These are phyloP conservation scores for Elephas maximus DNA, from an alignment of 2,113 vertebrate species.

Conservation along the genomic window DNA sequence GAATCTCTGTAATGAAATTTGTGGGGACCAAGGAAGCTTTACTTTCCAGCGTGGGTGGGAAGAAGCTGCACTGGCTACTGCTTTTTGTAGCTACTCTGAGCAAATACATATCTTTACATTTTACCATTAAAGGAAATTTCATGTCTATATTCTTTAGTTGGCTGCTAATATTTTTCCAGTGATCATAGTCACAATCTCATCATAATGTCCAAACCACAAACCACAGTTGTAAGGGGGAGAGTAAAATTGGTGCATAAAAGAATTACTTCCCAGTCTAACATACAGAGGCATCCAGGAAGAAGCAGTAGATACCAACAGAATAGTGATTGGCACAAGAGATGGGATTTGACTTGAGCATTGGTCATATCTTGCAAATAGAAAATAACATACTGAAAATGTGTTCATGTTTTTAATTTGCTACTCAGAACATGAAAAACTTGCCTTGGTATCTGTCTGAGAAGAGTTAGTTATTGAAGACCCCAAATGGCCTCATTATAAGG, in stretches of 20 bases:
- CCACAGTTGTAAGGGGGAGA: background rate
- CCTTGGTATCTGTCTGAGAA: background rate
- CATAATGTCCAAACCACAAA: background rate
- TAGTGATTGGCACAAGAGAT: background rate
- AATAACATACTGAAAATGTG: background rate
- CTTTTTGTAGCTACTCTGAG: background rate
- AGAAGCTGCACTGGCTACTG: background rate
- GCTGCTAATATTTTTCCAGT: background rate
- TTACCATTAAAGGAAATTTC: background rate
- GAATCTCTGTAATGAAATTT: background rate
- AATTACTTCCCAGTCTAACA: background rate
- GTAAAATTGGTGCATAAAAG: background rate
- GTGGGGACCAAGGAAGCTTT: background rate
- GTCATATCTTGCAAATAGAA: background rate
- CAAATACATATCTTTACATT: background rate
- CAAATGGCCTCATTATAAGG: background rate
- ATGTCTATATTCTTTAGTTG: background rate
- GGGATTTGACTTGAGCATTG: background rate
- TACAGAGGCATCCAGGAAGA: background rate
- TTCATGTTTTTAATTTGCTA: constrained; percentile 4
- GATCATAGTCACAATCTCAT: background rate
- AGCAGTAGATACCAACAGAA: background rate
- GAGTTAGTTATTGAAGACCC: background rate
- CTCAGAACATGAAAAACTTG: background rate
- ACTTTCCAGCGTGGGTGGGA: background rate